These are phyloP conservation scores for Illadopsis cleaveri DNA, from an alignment of 2,113 vertebrate genomes.

Conservation along the genomic window DNA sequence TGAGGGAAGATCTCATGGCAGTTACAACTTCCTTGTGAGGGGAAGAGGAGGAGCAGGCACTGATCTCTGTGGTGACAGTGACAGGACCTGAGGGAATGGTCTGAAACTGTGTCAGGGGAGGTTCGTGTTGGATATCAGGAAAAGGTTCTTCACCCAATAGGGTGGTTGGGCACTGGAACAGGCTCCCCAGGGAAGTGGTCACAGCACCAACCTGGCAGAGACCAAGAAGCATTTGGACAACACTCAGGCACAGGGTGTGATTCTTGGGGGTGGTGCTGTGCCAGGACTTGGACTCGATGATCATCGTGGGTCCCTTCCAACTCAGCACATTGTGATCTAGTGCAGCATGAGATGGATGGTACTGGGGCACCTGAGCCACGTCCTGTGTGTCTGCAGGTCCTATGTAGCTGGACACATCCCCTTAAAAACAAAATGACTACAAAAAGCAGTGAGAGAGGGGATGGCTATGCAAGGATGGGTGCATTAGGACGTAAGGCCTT, in stretches of 20 bases:
- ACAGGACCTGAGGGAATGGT: neutral
- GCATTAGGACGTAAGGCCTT: neutral
- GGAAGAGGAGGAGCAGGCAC: neutral
- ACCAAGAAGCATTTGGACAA: rapidly evolving
- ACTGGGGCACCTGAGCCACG: neutral
- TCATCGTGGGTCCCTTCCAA: neutral
- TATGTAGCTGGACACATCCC: neutral
- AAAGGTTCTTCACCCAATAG: neutral
- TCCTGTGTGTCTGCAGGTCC: neutral
- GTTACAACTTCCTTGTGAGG: rapidly evolving
- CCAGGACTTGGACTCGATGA: neutral
- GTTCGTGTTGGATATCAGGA: neutral
- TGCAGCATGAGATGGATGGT: neutral
- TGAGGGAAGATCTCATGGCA: rapidly evolving
- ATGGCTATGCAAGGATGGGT: neutral
- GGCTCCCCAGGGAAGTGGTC: neutral
- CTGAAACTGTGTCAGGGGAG: neutral
- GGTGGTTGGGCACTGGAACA: neutral
- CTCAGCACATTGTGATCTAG: neutral
- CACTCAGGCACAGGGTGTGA: neutral
- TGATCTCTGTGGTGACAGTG: neutral
- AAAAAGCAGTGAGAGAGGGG: neutral
- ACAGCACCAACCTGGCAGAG: neutral
- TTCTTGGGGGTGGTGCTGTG: neutral
- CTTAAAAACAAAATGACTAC: neutral